Base-by-base conservation (phyloP, 2,797 vertebrate species). In the Prionace glauca region DNA sequence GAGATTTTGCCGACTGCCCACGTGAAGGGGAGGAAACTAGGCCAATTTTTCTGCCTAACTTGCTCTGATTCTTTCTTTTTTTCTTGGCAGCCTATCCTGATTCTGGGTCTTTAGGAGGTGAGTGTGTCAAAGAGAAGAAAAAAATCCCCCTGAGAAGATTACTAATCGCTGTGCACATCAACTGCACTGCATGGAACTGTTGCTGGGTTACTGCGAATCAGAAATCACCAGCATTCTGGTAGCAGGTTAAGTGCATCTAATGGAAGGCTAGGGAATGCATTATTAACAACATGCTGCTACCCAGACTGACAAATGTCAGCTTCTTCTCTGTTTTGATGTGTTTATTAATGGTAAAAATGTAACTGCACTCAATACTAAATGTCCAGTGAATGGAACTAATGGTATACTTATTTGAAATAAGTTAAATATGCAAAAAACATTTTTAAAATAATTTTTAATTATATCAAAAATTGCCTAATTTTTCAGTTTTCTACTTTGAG, bases 1-100 rank as follows among this genome's bases (percentile, higher is more conserved):
- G 45, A 94, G 24, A 72, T 56, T 95, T 72, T 18, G 60, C 26
- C 93, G 1, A 56, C 71, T 60, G 93, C 45, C 93, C 71, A n/a
- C 29, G 56, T 74, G 45, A 95, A 96, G 95, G 81, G 86, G 93
- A 62, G 16, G 94, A 96, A 98, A 98, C 97, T 98, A 98, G 98
- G 98, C 97, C 98, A 98, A 98, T 98, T 96, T 97, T 99, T 99
- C 98, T 98, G 98, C 98, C 98, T 97, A 98, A 97, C 97, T 98
- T 98, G 97, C 97, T 98, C 96, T 96, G 79, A 77, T 36, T 95
- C 96, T 10, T 11, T 94, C 96, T 2, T 95, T 96, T 26, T 81
- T 95, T 96, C 67, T 96, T 69, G 56, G 96, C 45, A 32, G 95
- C 94, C 95, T 72, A 96, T 95, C 96, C 16, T 94, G 67, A 22